Conservation (phyloP, 1,140 invertebrate species). For the Adelges cooleyi region DNA sequence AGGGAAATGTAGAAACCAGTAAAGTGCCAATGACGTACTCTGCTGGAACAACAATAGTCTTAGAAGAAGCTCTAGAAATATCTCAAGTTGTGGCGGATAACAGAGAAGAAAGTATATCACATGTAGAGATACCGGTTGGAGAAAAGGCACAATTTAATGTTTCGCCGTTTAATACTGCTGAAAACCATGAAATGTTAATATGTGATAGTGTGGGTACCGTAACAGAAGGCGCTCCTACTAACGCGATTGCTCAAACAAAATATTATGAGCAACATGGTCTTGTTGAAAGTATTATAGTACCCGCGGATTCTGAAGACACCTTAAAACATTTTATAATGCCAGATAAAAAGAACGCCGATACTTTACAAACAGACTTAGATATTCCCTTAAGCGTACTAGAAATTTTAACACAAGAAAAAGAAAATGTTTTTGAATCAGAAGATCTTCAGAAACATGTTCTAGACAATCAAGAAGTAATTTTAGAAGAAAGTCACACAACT, state of each 20-base stretch:
- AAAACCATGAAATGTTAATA: background rate
- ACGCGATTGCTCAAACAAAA: slow-evolving; percentile 33
- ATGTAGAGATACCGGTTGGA: slow-evolving; percentile 1
- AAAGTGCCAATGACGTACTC: slow-evolving; percentile 32
- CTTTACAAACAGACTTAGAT: slow-evolving; percentile 34
- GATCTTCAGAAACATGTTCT: background rate
- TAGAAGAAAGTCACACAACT: slow-evolving; percentile 32
- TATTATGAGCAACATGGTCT: slow-evolving; percentile 32
- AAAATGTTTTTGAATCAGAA: slow-evolving; percentile 27
- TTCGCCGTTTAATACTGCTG: background rate
- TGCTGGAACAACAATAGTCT: slow-evolving; percentile 36
- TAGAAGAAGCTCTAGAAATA: slow-evolving; percentile 33
- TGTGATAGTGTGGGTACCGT: slow-evolving; percentile 31
- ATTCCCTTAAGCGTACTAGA: slow-evolving; percentile 34
- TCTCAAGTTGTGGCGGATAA: slow-evolving; percentile 33
- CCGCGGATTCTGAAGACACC: slow-evolving; percentile 31
- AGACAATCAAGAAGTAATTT: slow-evolving; percentile 32
- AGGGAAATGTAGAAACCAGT: slow-evolving; percentile 36
- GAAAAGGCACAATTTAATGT: slow-evolving; percentile 23
- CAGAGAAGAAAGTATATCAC: slow-evolving; percentile 29
- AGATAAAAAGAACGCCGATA: slow-evolving; percentile 32
- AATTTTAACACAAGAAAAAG: slow-evolving; percentile 36
- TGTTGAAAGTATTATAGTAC: slow-evolving; percentile 30
- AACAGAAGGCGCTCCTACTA: slow-evolving; percentile 34
- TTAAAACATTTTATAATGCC: slow-evolving; percentile 31